Percentiles rank a stretch among this genome's conserved stretches.
Evolutionary conservation across 2,888 invertebrate genomes (phyloP).

Genomic region (Papilio demoleus): DNA sequence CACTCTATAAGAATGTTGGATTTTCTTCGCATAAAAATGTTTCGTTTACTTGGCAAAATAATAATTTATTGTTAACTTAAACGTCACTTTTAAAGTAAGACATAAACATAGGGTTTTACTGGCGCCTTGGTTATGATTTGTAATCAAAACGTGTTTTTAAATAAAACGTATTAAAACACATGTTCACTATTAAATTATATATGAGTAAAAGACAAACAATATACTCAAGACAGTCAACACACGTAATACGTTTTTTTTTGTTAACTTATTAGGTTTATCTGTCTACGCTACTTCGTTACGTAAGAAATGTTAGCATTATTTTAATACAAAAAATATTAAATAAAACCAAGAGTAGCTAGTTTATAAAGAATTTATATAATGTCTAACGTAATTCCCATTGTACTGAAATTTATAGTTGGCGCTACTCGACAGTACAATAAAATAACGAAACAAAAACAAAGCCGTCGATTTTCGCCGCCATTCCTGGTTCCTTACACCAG

Average conservation of each 20-base stretch:
- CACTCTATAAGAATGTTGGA: conserved; percentile 34
- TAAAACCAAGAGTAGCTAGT: neutral
- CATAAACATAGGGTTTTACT: neutral
- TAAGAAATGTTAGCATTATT: neutral
- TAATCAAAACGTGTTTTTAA: neutral
- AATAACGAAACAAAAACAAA: conserved; percentile 30
- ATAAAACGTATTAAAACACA: too few relatives aligned
- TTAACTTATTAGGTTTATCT: neutral
- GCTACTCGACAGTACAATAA: conserved; percentile 3
- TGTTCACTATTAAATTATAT: neutral
- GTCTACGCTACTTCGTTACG: neutral
- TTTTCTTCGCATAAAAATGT: conserved; percentile 36
- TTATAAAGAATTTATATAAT: conserved; percentile 16
- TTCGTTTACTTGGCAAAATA: conserved; percentile 17
- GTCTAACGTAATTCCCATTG: conserved; percentile 18
- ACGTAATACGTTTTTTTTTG: neutral
- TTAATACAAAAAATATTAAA: neutral
- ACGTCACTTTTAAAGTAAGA: neutral
- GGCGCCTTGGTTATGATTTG: neutral
- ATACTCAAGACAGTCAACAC: neutral
- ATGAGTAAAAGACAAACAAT: neutral
- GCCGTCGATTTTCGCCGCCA: conserved; percentile 36
- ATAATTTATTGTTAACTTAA: conserved; percentile 6
- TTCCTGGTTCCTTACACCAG: conserved; percentile 58
- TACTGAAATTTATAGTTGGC: conserved; percentile 17